Percentiles rank a stretch among this genome's conserved stretches.
Evolutionary conservation across 2,888 invertebrate species (phyloP).

Genomic region (Apamea sordens): DNA sequence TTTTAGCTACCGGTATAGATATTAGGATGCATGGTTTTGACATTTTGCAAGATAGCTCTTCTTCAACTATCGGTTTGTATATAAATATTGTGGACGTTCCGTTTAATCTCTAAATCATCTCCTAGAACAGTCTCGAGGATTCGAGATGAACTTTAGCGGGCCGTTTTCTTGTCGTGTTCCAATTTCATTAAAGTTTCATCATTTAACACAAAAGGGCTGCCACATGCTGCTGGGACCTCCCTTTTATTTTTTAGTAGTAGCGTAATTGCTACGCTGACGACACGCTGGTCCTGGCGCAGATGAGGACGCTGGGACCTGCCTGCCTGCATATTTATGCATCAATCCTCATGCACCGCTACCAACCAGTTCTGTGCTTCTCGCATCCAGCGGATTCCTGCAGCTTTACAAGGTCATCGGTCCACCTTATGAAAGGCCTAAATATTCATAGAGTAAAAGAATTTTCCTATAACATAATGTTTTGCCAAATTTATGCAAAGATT

Average conservation of each 20-base stretch:
- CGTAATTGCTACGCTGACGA: too few species aligned
- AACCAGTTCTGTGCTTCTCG: background rate
- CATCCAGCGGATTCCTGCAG: background rate
- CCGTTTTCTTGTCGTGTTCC: background rate
- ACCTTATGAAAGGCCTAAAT: background rate
- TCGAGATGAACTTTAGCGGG: background rate
- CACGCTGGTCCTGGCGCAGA: too few species aligned
- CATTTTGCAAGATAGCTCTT: background rate
- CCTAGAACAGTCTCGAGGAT: background rate
- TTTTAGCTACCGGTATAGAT: background rate
- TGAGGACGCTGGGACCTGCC: background rate
- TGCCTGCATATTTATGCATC: background rate
- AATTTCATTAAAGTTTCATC: background rate
- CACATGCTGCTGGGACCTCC: background rate
- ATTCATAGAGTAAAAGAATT: background rate
- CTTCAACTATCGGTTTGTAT: background rate
- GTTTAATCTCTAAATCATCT: background rate
- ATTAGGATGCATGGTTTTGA: background rate
- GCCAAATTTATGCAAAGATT: constrained; percentile 50
- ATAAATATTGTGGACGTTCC: background rate
- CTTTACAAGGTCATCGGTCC: background rate
- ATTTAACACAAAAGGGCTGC: background rate
- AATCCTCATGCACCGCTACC: background rate
- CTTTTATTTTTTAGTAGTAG: too few species aligned
- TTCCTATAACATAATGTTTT: background rate